These are phyloP conservation scores for Melinaea menophilus DNA, from an alignment of 2,888 invertebrate genomes.

Conservation along the genomic window DNA sequence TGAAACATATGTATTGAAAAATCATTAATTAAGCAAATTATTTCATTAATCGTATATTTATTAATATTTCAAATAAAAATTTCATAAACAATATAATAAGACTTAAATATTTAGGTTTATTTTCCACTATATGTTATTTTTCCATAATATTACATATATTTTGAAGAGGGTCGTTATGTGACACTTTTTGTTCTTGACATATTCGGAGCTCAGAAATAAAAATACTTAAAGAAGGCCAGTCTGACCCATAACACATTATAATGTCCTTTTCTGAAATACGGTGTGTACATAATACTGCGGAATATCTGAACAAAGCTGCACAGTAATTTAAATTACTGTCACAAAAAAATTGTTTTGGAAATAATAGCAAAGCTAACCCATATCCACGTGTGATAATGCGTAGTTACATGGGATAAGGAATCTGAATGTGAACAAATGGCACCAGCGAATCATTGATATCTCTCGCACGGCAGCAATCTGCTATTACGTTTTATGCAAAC, in stretches of 20 bases:
- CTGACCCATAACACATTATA: neutral
- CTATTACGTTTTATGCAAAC: conserved; percentile 75
- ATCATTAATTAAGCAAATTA: too few relatives aligned
- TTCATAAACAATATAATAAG: too few relatives aligned
- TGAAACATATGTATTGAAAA: too few relatives aligned
- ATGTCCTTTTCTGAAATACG: neutral
- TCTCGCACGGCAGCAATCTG: conserved; percentile 68
- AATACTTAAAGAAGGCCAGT: neutral
- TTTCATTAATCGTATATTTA: too few relatives aligned
- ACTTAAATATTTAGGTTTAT: too few relatives aligned
- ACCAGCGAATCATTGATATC: conserved; percentile 67
- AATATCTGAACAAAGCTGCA: conserved; percentile 59
- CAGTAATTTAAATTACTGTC: conserved; percentile 72
- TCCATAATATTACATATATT: conserved; percentile 9
- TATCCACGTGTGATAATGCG: conserved; percentile 74
- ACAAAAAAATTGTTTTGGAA: conserved; percentile 71
- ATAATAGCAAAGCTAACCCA: conserved; percentile 62
- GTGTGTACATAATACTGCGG: conserved; percentile 41
- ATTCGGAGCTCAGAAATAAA: neutral
- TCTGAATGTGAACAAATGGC: conserved; percentile 75
- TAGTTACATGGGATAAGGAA: conserved; percentile 77
- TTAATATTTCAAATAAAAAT: too few relatives aligned
- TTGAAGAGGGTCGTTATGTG: conserved; percentile 21
- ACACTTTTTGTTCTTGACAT: conserved; percentile 14
- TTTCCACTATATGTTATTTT: too few relatives aligned